phyloP scores from a whole-genome alignment of 2,113 vertebrate species.

The Terrapene triunguis region DNA sequence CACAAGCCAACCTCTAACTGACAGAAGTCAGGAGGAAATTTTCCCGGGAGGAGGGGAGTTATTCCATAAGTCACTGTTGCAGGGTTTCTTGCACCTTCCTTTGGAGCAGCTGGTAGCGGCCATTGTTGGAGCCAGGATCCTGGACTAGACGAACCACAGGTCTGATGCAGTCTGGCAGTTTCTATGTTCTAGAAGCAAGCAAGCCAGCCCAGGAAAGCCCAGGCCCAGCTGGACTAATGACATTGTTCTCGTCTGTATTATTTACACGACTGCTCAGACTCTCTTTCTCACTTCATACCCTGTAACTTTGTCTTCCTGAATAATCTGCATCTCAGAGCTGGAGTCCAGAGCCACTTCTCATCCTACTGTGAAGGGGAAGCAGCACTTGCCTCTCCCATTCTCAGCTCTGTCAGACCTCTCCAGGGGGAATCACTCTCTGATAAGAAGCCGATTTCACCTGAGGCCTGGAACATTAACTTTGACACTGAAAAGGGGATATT shows the following conservation, averaged over 20 bases:
- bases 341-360: not conserved
- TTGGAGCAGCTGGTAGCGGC: not conserved
- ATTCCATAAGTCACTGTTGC: not conserved
- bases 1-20: not conserved
- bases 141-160: not conserved
- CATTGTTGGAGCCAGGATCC: not conserved
- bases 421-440: slow-evolving; percentile 38
- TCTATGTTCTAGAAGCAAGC: not conserved
- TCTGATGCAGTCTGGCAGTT: not conserved
- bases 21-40: no score
- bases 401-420: slow-evolving; percentile 32
- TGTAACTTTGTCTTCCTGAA: not conserved
- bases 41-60: not conserved
- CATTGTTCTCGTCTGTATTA: not conserved
- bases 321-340: not conserved
- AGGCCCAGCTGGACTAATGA: not conserved
- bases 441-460: slow-evolving; percentile 54
- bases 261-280: not conserved
- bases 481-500: slow-evolving; percentile 67
- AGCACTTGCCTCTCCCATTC: not conserved
- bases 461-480: slow-evolving; percentile 72
- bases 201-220: not conserved
- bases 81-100: not conserved
- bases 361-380: not conserved
- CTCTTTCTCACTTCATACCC: not conserved